Percentiles rank a stretch among this genome's conserved stretches.
phyloP scores from a whole-genome alignment of 2,113 vertebrate genomes.

The Atlantisia rogersi region DNA sequence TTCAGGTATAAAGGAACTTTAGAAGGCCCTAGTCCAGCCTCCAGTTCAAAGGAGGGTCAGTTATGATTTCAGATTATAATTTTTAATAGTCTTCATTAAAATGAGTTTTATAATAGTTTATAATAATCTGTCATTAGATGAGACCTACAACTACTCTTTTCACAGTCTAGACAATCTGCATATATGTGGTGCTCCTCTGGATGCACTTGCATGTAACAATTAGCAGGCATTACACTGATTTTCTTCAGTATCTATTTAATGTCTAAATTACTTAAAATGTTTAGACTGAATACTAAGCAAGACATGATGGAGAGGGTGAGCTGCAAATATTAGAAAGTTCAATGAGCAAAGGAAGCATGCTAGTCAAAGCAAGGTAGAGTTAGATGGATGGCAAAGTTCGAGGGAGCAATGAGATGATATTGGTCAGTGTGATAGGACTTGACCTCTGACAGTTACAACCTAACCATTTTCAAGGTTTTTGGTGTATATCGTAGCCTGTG shows the following conservation, averaged over 20 bases:
- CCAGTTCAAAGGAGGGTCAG: background rate
- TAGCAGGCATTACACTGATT: background rate
- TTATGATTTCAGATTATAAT: background rate
- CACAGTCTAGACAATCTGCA: background rate
- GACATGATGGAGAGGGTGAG: background rate
- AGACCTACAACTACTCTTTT: background rate
- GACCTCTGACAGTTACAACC: background rate
- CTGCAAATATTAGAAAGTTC: background rate
- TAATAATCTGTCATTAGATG: background rate
- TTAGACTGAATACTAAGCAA: background rate
- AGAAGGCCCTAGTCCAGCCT: background rate
- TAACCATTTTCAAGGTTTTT: background rate
- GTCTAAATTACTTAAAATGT: background rate
- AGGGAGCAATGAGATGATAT: background rate
- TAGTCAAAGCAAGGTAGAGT: background rate
- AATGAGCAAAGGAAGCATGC: background rate
- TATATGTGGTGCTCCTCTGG: background rate
- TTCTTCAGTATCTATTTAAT: background rate
- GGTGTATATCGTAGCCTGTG: background rate
- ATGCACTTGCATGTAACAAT: fast-evolving
- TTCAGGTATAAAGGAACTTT: background rate
- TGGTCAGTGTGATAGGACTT: background rate
- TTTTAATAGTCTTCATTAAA: background rate
- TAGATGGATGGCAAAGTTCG: background rate
- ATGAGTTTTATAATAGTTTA: background rate